These are phyloP conservation scores for Hippocampus guttulatus DNA, from an alignment of 2,113 vertebrate species.

Conservation along the genomic window DNA sequence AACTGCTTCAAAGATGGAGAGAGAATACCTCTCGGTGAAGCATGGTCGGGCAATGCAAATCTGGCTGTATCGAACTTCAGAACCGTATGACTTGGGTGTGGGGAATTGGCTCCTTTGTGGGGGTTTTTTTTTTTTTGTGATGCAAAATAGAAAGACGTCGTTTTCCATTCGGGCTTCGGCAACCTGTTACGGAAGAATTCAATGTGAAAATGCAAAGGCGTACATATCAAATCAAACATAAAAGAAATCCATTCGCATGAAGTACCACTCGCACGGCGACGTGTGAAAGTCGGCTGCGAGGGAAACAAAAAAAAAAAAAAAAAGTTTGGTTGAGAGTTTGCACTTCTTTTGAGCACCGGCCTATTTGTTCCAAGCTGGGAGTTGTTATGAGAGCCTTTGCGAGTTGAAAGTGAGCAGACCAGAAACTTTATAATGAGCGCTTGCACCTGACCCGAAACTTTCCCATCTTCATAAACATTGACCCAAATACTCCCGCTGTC, in stretches of 20 bases:
- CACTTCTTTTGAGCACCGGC: slow-evolving; percentile 17
- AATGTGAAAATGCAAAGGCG: background rate
- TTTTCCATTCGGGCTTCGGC: too few relatives aligned
- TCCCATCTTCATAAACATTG: slow-evolving; percentile 45
- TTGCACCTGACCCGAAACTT: slow-evolving; percentile 51
- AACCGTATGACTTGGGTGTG: too few relatives aligned
- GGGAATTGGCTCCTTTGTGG: too few relatives aligned
- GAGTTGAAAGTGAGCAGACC: slow-evolving; percentile 32
- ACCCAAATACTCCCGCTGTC: slow-evolving; percentile 46
- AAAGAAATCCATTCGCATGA: background rate
- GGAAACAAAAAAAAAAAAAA: slow-evolving; percentile 5
- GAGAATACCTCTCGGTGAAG: background rate
- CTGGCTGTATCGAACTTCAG: too few relatives aligned
- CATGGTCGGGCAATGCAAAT: background rate
- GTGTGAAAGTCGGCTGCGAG: background rate
- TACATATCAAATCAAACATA: background rate
- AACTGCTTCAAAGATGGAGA: background rate
- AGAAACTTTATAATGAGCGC: slow-evolving; percentile 54
- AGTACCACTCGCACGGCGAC: background rate
- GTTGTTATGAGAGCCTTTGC: slow-evolving; percentile 37
- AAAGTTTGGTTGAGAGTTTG: slow-evolving; percentile 2
- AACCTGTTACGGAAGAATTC: background rate
- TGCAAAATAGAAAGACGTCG: too few relatives aligned
- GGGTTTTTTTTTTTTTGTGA: too few relatives aligned
- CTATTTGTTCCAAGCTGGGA: slow-evolving; percentile 30